phyloP scores from a whole-genome alignment of 2,113 vertebrate species.

The Gallinago undulata region DNA sequence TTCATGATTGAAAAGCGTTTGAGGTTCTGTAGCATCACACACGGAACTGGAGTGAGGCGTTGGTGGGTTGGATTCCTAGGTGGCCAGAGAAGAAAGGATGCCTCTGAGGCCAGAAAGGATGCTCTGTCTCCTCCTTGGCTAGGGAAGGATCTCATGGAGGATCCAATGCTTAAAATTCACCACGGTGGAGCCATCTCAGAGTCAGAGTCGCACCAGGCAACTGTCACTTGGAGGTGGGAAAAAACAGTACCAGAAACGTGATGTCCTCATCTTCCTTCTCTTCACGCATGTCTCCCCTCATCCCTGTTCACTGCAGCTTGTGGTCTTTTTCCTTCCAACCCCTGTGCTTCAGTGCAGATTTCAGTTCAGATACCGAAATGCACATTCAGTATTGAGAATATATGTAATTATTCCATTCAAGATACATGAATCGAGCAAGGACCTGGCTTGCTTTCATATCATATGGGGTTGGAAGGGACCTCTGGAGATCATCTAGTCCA shows the following conservation, averaged over 20 bases:
- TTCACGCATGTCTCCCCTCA: neutral
- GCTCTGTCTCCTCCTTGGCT: neutral
- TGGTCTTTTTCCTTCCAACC: neutral
- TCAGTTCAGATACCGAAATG: neutral
- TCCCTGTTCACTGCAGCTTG: neutral
- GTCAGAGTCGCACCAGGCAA: neutral
- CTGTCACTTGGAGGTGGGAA: neutral
- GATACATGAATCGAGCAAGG: neutral
- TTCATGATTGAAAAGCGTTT: fast-evolving
- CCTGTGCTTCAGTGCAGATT: neutral
- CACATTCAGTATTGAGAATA: neutral
- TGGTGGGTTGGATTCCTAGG: neutral
- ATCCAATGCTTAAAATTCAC: neutral
- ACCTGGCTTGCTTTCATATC: neutral
- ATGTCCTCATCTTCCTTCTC: neutral
- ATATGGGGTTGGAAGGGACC: too few species aligned
- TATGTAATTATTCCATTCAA: neutral
- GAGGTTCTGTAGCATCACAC: fast-evolving
- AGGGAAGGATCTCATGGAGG: neutral
- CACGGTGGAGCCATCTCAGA: neutral
- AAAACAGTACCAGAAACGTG: neutral
- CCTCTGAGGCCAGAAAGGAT: neutral
- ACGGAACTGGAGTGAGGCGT: fast-evolving
- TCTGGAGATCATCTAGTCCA: too few species aligned
- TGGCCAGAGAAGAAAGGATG: neutral